Conservation (phyloP, 2,888 invertebrate genomes). For the Ypsolopha sequella region DNA sequence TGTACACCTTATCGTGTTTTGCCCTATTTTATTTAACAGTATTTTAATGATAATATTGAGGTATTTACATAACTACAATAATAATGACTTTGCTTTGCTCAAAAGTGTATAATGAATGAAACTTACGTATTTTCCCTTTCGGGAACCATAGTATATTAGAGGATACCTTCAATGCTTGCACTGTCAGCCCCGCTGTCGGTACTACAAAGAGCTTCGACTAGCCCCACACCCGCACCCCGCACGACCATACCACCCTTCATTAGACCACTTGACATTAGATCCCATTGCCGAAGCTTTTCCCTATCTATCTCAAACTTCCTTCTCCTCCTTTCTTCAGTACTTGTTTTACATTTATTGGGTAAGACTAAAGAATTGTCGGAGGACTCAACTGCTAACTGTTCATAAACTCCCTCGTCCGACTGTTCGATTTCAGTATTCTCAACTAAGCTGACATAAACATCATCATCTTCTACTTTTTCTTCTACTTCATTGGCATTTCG, state of each 20-base stretch:
- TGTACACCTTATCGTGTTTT: constrained; percentile 57
- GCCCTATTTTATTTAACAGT: constrained; percentile 15
- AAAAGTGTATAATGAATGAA: constrained; percentile 40
- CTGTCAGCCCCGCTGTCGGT: constrained; percentile 55
- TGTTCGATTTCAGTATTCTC: constrained; percentile 33
- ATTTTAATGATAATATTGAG: constrained; percentile 22
- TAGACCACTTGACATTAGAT: constrained; percentile 87
- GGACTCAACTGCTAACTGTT: constrained; percentile 60
- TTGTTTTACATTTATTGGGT: constrained; percentile 13
- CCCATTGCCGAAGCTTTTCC: constrained; percentile 90
- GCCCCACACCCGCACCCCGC: constrained; percentile 42
- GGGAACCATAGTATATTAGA: constrained; percentile 57
- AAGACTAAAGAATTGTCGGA: constrained; percentile 20
- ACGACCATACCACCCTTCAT: constrained; percentile 64
- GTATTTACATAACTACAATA: constrained; percentile 30
- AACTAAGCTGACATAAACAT: constrained; percentile 65
- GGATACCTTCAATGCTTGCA: constrained; percentile 66
- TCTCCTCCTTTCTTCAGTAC: constrained; percentile 23
- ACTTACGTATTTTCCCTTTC: constrained; percentile 63
- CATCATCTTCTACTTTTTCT: constrained; percentile 53
- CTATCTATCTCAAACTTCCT: constrained; percentile 80
- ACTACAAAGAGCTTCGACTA: constrained; percentile 45
- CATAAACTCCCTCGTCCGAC: constrained; percentile 69
- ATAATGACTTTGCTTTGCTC: constrained; percentile 60
- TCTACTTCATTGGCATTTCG: constrained; percentile 29